Evolutionary conservation across 2,113 vertebrate species (phyloP).

Genomic region (Chauna torquata): DNA sequence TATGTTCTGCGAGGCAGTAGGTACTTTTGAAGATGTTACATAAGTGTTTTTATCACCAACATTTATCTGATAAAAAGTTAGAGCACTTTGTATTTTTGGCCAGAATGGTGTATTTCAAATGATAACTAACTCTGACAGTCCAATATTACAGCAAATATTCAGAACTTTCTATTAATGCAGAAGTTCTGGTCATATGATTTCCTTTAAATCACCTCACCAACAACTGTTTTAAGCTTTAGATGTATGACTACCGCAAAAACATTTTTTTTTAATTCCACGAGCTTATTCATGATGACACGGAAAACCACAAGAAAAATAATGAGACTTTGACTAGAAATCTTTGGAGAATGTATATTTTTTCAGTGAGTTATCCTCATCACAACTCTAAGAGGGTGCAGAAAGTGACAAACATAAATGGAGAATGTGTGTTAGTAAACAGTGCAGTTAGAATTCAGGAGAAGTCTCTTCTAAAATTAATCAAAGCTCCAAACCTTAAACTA

Average conservation of each 20-base stretch:
- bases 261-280: neutral
- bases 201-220: neutral
- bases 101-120: neutral
- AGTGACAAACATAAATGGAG: neutral
- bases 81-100: neutral
- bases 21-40: neutral
- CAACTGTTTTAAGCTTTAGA: neutral
- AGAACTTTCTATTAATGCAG: neutral
- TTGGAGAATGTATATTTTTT: neutral
- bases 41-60: neutral
- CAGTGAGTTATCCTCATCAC: neutral
- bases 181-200: neutral
- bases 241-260: neutral
- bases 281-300: neutral
- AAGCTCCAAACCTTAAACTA: neutral
- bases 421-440: neutral
- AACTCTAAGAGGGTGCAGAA: neutral
- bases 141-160: neutral
- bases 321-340: neutral
- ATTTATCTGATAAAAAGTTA: neutral
- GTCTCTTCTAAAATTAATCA: neutral
- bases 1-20: neutral
- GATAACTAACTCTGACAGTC: neutral
- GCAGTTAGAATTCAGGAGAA: neutral
- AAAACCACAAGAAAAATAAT: neutral